A percentile compares a stretch with the other conserved stretches of the same genome.
phyloP scores from a whole-genome alignment of 2,113 vertebrate genomes.

The Columba livia region DNA sequence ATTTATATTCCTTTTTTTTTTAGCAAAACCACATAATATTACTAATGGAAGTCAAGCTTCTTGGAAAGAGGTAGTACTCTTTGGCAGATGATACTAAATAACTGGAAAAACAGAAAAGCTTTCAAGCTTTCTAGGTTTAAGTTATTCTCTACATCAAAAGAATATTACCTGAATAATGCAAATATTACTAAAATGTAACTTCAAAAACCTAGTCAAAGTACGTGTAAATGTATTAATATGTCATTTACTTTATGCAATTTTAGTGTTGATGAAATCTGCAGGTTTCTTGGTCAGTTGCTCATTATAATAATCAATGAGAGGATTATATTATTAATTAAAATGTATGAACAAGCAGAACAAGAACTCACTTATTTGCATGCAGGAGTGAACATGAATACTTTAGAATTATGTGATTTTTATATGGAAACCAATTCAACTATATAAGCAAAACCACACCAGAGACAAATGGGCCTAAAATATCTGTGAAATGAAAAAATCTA shows the following conservation, averaged over 20 bases:
- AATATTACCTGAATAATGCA: neutral
- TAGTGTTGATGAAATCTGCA: too few relatives aligned
- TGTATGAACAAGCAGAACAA: neutral
- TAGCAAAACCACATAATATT: neutral
- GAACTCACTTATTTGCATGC: neutral
- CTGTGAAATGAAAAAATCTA: neutral
- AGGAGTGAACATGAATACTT: neutral
- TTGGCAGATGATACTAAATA: neutral
- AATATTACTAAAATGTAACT: neutral
- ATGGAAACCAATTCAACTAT: neutral
- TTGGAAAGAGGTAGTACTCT: neutral
- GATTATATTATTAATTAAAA: constrained; percentile 7
- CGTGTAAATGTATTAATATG: neutral
- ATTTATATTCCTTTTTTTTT: neutral
- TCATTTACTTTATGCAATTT: neutral
- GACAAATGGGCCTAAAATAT: neutral
- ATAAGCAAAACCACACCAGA: neutral
- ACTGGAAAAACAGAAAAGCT: neutral
- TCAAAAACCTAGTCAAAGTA: neutral
- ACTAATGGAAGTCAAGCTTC: neutral
- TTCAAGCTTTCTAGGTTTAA: neutral
- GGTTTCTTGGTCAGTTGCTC: neutral
- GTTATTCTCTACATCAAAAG: neutral
- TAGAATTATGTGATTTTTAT: neutral
- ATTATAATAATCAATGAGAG: neutral